phyloP scores from a whole-genome alignment of 2,888 invertebrate species.

The Lithophane leautieri region DNA sequence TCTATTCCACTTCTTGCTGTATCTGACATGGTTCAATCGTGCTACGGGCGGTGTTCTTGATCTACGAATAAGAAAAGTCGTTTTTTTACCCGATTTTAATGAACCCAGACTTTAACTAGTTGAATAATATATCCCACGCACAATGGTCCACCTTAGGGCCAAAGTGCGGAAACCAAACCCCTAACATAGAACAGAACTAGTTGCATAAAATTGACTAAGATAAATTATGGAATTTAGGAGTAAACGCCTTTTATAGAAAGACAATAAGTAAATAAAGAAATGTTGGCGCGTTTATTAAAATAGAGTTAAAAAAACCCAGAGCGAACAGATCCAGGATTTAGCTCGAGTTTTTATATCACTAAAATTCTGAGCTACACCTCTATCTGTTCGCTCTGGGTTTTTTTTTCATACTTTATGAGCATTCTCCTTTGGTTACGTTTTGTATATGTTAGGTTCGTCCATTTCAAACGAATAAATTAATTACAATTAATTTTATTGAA shows the following conservation, averaged over 20 bases:
- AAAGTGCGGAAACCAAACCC: too few species aligned
- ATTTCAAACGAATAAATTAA: constrained; percentile 14
- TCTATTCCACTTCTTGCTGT: constrained; percentile 29
- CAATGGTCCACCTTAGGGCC: too few species aligned
- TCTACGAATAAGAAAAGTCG: constrained; percentile 71
- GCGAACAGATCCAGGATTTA: too few species aligned
- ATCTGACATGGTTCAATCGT: constrained; percentile 18
- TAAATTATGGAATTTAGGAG: not conserved
- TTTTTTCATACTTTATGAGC: too few species aligned
- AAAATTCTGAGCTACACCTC: too few species aligned
- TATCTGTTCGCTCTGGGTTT: too few species aligned
- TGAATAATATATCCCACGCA: too few species aligned
- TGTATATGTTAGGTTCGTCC: constrained; percentile 4
- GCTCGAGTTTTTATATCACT: too few species aligned
- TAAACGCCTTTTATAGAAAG: constrained; percentile 15
- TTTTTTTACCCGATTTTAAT: constrained; percentile 51
- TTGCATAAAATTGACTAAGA: not conserved
- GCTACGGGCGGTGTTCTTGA: constrained; percentile 58
- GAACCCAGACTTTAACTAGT: not conserved
- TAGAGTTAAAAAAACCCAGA: too few species aligned
- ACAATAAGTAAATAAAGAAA: not conserved
- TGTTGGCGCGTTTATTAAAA: constrained; percentile 3
- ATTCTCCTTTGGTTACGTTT: constrained; percentile 37
- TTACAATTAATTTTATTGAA: not conserved
- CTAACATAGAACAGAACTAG: not conserved